Percentiles rank a stretch among this genome's conserved stretches.
These are phyloP conservation scores for Tyrophagus putrescentiae DNA, from an alignment of 1,140 invertebrate genomes.

Conservation along the genomic window DNA sequence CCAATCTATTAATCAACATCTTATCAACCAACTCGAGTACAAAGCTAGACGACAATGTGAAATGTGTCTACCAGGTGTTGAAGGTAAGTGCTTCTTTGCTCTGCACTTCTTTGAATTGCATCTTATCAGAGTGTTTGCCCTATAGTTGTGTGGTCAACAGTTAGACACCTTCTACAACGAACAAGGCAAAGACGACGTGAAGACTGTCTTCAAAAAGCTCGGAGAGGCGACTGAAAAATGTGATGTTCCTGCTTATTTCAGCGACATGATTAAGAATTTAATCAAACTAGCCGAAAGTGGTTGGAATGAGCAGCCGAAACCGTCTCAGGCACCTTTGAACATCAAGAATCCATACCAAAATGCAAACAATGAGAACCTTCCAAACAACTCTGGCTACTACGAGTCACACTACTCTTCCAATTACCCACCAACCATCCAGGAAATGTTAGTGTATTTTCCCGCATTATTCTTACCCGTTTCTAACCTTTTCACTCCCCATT, in stretches of 20 bases:
- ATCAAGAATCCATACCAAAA: constrained; percentile 8
- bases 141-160: constrained; percentile 12
- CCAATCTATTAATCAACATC: constrained; percentile 23
- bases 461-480: not conserved
- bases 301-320: constrained; percentile 8
- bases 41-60: constrained; percentile 27
- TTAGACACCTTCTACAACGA: not conserved
- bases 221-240: not conserved
- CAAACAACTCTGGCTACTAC: not conserved
- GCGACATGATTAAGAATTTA: constrained; percentile 5
- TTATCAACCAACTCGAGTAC: constrained; percentile 6
- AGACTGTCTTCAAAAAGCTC: not conserved
- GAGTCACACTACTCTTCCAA: not conserved
- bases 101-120: not conserved
- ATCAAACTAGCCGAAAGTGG: not conserved
- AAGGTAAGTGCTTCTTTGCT: constrained; percentile 32
- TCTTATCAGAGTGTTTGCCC: not conserved
- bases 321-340: not conserved
- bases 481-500: not conserved
- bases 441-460: not conserved
- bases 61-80: constrained; percentile 40
- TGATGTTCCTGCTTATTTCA: not conserved
- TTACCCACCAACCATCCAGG: not conserved
- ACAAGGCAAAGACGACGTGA: not conserved
- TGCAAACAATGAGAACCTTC: not conserved